Evolutionary conservation across 2,797 vertebrate genomes (phyloP).

Genomic region (Discoglossus pictus): DNA sequence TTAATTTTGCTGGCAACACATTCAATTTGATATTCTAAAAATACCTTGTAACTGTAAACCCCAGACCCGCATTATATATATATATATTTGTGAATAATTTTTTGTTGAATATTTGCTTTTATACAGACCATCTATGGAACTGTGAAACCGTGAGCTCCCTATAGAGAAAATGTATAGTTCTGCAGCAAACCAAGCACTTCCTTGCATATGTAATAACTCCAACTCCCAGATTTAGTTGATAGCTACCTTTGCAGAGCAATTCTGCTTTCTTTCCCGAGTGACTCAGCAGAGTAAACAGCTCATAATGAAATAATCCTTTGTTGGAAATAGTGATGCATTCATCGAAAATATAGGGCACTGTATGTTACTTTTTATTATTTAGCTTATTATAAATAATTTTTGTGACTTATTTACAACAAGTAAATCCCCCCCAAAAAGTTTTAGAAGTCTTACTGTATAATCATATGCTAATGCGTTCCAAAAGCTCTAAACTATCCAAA

Average conservation of each 20-base stretch:
- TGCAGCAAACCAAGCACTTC: constrained; percentile 4
- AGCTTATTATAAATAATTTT: too few relatives aligned
- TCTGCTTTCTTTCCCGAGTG: neutral
- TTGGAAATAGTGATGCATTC: neutral
- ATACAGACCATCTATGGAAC: too few relatives aligned
- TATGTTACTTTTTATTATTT: too few relatives aligned
- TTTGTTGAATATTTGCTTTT: neutral
- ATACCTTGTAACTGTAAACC: too few relatives aligned
- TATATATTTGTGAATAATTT: neutral
- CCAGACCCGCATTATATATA: neutral
- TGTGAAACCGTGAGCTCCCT: neutral
- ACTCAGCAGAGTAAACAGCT: neutral
- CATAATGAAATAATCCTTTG: constrained; percentile 5
- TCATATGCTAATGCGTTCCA: too few relatives aligned
- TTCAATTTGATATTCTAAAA: too few relatives aligned
- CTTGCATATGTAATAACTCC: neutral
- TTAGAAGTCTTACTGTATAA: too few relatives aligned
- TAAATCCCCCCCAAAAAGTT: too few relatives aligned
- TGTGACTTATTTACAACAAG: too few relatives aligned
- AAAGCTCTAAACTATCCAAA: too few relatives aligned
- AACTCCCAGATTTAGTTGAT: constrained; percentile 12
- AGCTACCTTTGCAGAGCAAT: neutral
- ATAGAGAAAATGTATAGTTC: constrained; percentile 21
- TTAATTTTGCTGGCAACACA: too few relatives aligned
- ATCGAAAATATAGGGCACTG: neutral